A percentile compares a stretch with the other conserved stretches of the same genome.
Evolutionary conservation across 2,113 vertebrate genomes (phyloP).

Genomic region (Tringa solitaria): DNA sequence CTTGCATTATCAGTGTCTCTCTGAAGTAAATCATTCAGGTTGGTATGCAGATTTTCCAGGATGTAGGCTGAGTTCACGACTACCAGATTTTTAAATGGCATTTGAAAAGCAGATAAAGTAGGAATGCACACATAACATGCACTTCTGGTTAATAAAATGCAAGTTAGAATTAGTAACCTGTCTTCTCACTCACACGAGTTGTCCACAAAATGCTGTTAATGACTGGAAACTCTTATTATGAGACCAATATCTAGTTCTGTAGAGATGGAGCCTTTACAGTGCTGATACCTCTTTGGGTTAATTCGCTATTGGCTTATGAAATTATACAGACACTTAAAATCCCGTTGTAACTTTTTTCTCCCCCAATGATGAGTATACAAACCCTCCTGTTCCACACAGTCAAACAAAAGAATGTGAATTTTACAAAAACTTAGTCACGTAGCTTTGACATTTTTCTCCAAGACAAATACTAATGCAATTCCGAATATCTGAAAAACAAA

Average conservation of each 20-base stretch:
- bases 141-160: background rate
- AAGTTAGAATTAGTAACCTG: background rate
- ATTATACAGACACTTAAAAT: background rate
- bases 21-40: background rate
- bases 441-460: background rate
- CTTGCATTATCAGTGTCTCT: background rate
- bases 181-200: background rate
- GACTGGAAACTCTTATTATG: background rate
- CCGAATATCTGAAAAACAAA: background rate
- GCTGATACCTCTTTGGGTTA: background rate
- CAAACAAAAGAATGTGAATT: background rate
- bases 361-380: background rate
- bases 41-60: background rate
- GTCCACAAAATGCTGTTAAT: background rate
- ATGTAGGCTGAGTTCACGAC: background rate
- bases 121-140: background rate
- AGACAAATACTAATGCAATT: background rate
- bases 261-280: background rate
- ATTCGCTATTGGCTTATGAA: background rate
- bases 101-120: background rate
- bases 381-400: background rate
- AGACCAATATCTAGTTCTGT: background rate
- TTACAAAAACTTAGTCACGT: background rate
- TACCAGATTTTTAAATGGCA: background rate
- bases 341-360: background rate